Evolutionary conservation across 1,140 invertebrate species (phyloP), one percentile per base, ranked within the genome.

Genomic region (Lucilia cuprina): DNA sequence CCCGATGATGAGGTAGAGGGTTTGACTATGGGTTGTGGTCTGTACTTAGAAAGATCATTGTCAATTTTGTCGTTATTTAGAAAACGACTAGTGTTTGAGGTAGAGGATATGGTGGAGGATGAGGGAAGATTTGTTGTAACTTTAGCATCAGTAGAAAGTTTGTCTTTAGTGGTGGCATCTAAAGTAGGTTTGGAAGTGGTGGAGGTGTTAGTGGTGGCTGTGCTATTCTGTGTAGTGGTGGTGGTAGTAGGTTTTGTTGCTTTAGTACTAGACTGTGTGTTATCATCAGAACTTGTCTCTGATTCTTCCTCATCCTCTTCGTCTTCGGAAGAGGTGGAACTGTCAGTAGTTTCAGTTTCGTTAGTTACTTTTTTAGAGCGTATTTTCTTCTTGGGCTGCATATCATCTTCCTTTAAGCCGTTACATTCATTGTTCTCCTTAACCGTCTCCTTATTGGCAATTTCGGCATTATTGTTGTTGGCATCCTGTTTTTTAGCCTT

Each of bases 401-500:
- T 60, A 14, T 25, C 49, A 14, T 75, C 47, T 12, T 34, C 17
- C 35, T 83, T 35, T 25, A 34, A 50, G 77, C 21, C 47, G 17
- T 78, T 78, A 17, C 85, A 86, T 89, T 88, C 87, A 84, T 87
- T 41, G 86, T 65, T 60, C 50, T 7, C 41, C 5, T 55, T 84
- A 87, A 89, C 83, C 88, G 89, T 85, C 88, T 91, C 86, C 87
- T 89, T 86, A 88, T 91, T 87, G 87, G 89, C 86, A 89, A 91
- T 85, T 91, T 92, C 85, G 82, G 75, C 86, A 78, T 84, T 65
- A 17, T 82, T 80, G 34, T 21, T 75, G 49, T 85, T 83, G 5
- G 75, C 74, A 78, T 80, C 84, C 83, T 90, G 86, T 88, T 87
- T 86, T 65, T 80, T 80, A 80, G 77, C 77, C 50, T 55, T 60